These are phyloP conservation scores for Bombus breviceps DNA, from an alignment of 1,140 invertebrate species.

Conservation along the genomic window DNA sequence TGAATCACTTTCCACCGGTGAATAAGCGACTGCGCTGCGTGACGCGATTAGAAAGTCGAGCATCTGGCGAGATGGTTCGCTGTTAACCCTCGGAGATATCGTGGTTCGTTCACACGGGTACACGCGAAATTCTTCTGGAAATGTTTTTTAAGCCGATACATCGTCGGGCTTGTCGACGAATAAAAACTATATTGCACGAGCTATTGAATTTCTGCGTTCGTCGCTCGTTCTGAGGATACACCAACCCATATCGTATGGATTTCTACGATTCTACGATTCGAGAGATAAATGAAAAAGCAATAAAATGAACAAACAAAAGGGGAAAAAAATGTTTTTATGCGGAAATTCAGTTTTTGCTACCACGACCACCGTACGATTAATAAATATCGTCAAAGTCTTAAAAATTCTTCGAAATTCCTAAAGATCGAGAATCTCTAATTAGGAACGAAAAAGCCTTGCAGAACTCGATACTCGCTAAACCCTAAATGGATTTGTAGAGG, in stretches of 20 bases:
- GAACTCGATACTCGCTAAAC: neutral
- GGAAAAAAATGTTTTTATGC: neutral
- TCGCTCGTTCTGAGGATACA: too few relatives aligned
- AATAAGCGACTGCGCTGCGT: conserved; percentile 2
- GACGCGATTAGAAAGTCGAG: conserved; percentile 27
- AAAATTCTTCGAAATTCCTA: too few relatives aligned
- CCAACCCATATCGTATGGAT: neutral
- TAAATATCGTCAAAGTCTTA: neutral
- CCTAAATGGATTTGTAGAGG: too few relatives aligned
- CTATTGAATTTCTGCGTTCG: neutral
- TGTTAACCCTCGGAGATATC: too few relatives aligned
- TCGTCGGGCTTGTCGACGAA: too few relatives aligned
- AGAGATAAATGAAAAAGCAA: neutral
- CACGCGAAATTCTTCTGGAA: neutral
- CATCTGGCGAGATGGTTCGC: neutral
- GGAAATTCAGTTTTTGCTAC: neutral
- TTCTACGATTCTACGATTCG: neutral
- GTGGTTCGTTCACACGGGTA: neutral
- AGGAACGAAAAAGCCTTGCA: too few relatives aligned
- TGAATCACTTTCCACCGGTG: conserved; percentile 20
- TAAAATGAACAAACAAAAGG: neutral
- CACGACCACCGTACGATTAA: neutral
- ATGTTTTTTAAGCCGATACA: neutral
- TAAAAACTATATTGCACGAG: neutral
- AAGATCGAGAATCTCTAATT: too few relatives aligned